Percentiles rank a stretch among this genome's conserved stretches.
Conservation (phyloP, 2,888 invertebrate species). For the Nemurella pictetii region DNA sequence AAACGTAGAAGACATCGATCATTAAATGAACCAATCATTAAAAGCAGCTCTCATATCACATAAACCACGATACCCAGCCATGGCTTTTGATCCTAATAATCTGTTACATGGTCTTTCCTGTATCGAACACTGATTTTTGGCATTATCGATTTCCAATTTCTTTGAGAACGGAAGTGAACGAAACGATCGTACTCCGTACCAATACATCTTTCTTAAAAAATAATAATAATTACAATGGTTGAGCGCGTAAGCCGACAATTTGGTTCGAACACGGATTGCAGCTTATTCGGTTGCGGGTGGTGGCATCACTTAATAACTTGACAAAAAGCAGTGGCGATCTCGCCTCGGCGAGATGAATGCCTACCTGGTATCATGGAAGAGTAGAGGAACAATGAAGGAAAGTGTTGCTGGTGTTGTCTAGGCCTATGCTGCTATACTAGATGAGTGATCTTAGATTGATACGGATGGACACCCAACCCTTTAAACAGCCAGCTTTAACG, state of each 20-base stretch:
- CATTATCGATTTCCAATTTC: not conserved
- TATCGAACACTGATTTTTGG: conserved; percentile 17
- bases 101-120: conserved; percentile 15
- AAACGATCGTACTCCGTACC: no score
- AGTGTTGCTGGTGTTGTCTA: not conserved
- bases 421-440: no score
- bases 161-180: conserved; percentile 1
- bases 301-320: conserved; percentile 15
- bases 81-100: conserved; percentile 4
- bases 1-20: not conserved
- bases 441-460: not conserved
- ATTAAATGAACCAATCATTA: not conserved
- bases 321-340: not conserved
- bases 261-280: not conserved
- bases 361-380: no score
- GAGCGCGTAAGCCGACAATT: not conserved
- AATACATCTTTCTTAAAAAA: not conserved
- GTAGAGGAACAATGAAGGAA: no score
- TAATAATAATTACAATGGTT: not conserved
- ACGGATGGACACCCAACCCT: not conserved
- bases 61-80: not conserved
- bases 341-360: not conserved
- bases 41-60: not conserved
- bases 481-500: not conserved
- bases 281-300: conserved; percentile 19